Evolutionary conservation across 2,113 vertebrate species (phyloP).

Genomic region (Salvelinus fontinalis): DNA sequence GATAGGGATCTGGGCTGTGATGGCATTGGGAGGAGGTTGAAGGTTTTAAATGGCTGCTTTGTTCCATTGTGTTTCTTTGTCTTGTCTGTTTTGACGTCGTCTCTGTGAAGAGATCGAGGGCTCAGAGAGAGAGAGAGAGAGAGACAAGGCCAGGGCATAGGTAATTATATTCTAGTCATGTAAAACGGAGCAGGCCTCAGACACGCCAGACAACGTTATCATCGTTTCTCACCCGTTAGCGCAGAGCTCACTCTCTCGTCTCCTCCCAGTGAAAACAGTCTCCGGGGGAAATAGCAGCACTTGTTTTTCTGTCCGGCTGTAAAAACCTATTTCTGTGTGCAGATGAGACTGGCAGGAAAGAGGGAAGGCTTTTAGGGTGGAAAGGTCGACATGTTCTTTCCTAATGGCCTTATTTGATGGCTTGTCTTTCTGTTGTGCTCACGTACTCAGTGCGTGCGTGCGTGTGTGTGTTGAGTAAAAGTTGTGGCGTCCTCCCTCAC

Average conservation of each 20-base stretch:
- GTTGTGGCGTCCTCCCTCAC: slow-evolving; percentile 56
- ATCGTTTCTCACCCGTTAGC: slow-evolving; percentile 22
- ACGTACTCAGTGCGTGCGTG: background rate
- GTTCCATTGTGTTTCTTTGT: background rate
- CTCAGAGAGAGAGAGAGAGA: background rate
- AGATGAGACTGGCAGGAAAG: background rate
- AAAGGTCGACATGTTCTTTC: background rate
- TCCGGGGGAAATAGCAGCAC: slow-evolving; percentile 17
- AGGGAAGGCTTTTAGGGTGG: background rate
- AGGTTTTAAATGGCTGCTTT: slow-evolving; percentile 15
- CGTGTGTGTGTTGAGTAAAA: background rate
- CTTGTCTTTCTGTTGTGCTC: background rate
- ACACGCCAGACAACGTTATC: slow-evolving; percentile 42
- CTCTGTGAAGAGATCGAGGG: background rate
- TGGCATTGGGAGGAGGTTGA: slow-evolving; percentile 27
- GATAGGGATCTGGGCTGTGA: slow-evolving; percentile 27
- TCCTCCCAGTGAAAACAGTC: background rate
- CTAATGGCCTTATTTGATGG: background rate
- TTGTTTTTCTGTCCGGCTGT: slow-evolving; percentile 6
- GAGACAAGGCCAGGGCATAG: background rate
- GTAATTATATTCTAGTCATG: slow-evolving; percentile 53
- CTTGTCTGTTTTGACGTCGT: background rate
- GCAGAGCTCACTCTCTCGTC: slow-evolving; percentile 9
- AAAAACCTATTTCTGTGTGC: background rate
- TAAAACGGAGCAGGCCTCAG: slow-evolving; percentile 31